Base-by-base conservation (phyloP, 2,888 invertebrate genomes). In the Macrosiphum euphorbiae region DNA sequence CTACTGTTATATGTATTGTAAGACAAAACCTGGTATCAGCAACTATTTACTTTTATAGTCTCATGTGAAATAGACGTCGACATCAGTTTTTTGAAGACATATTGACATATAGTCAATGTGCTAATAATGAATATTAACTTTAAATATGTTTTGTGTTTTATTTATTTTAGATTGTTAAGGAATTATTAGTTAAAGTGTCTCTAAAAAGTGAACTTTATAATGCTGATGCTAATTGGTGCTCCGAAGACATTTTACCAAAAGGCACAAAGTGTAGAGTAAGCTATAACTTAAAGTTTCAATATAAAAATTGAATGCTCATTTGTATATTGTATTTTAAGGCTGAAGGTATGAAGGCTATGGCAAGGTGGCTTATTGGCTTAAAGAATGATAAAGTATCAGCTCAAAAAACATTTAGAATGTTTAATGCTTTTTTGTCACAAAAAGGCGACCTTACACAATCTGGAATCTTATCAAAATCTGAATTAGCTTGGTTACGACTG, bases 301-400 rank as follows among this genome's bases (percentile, higher is more conserved):
- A 35, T 55, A 28, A 20, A 28, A 41, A 58, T 94, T 91, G 78
- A 20, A 24, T 94, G 52, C 3, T 67, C 85, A 67, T 41, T 92
- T 88, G 35, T 52, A 90, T 92, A 41, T 88, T 84, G 41, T 47
- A 35, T 86, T 86, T 91, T 89, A 85, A 97, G 96, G 95, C 96
- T 93, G 99, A 99, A 96, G 99, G 98, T 0, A 97, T 99, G 95
- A 99, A 99, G 96, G 98, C 99, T 95, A 98, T 99, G 98, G 99
- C 99, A 0, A 97, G 99, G 89, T 99, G 99, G 99, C 96, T 99
- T 86, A 96, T 99, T 78, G 99, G 99, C 0, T 96, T 99, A 92
- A 98, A 98, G 96, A 97, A 97, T 94, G 98, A 98, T 95, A 97
- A 97, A 94, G 96, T 98, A 41, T 98, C 98, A 0, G 98, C 98